Evolutionary conservation across 2,797 vertebrate genomes (phyloP), one percentile per base, ranked within the genome.

Genomic region (Octomys mimax): DNA sequence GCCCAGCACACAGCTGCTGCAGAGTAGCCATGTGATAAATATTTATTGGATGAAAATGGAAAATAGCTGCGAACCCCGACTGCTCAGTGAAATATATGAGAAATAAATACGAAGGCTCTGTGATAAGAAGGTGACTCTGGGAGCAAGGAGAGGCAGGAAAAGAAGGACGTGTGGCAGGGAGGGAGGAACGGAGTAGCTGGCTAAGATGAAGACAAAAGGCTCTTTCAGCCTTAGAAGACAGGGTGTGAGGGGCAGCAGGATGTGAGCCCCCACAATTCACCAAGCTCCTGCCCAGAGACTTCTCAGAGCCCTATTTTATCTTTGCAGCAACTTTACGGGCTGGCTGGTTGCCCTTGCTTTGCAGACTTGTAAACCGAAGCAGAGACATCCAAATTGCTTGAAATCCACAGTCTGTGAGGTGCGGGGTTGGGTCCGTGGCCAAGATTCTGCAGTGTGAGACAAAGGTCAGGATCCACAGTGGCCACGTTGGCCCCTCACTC

Each of bases 401-500:
- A n/a, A 77, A 82, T 22, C 39, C 13, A 57, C 13, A 57, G 36
- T 33, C 8, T 0, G 0, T 10, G 2, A 42, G 73, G 0, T 0
- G 18, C 59, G 28, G 21, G 57, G 49, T 70, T 42, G 11, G 52
- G 49, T 61, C 49, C 14, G 54, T n/a, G 28, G 10, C 22, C 6
- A 24, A 26, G 49, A 49, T 13, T 39, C n/a, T 19, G 39, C 1
- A 42, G 73, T 39, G 16, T 33, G 52, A 22, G 42, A 46, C 39
- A 22, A 36, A 59, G 0, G 5, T 39, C 2, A 0, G 3, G 26
- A 31, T 49, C 75, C 13, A 3, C 9, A 31, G 46, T 8, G 19
- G 54, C 36, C 52, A 1, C 0, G 19, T 1, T 31, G 28, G 19
- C 36, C 24, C 10, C 26, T 64, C 46, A 4, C 14, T 26, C 54